Evolutionary conservation across 1,140 invertebrate species (phyloP).

Genomic region (Drosophila willistoni): DNA sequence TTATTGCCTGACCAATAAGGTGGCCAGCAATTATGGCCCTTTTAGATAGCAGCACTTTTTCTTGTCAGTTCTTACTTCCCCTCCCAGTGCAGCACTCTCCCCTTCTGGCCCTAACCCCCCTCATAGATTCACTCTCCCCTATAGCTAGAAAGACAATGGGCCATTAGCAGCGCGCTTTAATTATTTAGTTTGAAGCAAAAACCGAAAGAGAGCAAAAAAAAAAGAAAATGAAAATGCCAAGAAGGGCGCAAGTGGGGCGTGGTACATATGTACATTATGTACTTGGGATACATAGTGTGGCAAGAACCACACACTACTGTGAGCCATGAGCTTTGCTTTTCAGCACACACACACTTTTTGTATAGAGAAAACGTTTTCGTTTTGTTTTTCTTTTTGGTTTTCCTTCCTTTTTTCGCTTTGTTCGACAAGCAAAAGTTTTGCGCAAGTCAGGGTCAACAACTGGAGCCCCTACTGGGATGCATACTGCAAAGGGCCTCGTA

Average conservation of each 20-base stretch:
- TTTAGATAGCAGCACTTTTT: conserved; percentile 40
- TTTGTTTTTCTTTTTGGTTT: conserved; percentile 35
- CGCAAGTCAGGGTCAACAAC: conserved; percentile 81
- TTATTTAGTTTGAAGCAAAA: conserved; percentile 73
- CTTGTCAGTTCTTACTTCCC: neutral
- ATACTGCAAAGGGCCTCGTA: conserved; percentile 8
- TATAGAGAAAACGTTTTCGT: conserved; percentile 55
- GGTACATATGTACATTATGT: conserved; percentile 44
- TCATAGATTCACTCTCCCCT: conserved; percentile 24
- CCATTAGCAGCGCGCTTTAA: conserved; percentile 79
- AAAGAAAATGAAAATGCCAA: conserved; percentile 26
- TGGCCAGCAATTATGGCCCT: conserved; percentile 68
- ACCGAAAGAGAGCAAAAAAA: conserved; percentile 43
- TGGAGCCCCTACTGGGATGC: conserved; percentile 57
- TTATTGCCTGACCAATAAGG: conserved; percentile 68
- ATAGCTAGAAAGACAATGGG: conserved; percentile 60
- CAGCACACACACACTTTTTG: conserved; percentile 15
- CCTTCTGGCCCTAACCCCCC: neutral
- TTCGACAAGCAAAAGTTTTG: conserved; percentile 48
- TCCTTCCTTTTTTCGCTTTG: conserved; percentile 50
- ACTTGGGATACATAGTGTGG: conserved; percentile 18
- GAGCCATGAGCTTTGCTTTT: conserved; percentile 59
- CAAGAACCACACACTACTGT: conserved; percentile 47
- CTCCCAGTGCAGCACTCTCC: neutral
- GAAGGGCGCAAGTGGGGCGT: conserved; percentile 14